Evolutionary conservation across 1,140 invertebrate genomes (phyloP).

Genomic region (Elymnias hypermnestra): DNA sequence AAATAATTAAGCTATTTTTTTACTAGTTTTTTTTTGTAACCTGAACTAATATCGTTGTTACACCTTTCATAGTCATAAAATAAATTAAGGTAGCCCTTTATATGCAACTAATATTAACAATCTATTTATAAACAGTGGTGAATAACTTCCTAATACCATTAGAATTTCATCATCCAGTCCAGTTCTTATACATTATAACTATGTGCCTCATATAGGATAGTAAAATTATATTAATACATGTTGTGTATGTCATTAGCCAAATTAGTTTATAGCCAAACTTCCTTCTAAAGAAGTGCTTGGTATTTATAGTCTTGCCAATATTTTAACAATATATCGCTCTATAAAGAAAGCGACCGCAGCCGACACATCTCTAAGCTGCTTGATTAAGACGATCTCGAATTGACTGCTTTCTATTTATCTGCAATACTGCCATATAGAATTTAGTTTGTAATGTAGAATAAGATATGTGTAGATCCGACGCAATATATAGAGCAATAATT

Average conservation of each 20-base stretch:
- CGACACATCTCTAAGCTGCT: slow-evolving; percentile 46
- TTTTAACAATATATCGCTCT: slow-evolving; percentile 6
- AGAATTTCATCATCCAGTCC: not conserved
- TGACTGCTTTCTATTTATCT: slow-evolving; percentile 51
- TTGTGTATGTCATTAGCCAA: not conserved
- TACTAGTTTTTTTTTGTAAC: not conserved
- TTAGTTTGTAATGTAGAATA: slow-evolving; percentile 45
- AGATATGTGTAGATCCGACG: slow-evolving; percentile 27
- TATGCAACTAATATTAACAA: not conserved
- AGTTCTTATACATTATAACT: not conserved
- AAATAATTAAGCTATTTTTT: not conserved
- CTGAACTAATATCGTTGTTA: not conserved
- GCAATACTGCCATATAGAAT: slow-evolving; percentile 49
- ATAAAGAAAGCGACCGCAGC: slow-evolving; percentile 28
- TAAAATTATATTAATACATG: slow-evolving; percentile 6
- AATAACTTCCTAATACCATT: not conserved
- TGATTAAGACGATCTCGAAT: slow-evolving; percentile 48
- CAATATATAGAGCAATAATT: slow-evolving; percentile 23
- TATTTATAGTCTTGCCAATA: slow-evolving; percentile 41
- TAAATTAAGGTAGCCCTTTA: not conserved
- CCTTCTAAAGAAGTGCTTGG: slow-evolving; percentile 1
- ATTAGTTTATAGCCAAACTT: not conserved
- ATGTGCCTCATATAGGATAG: not conserved
- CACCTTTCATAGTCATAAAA: not conserved
- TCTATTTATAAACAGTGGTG: not conserved